Conservation (phyloP, 1,140 invertebrate species). For the Cotesia chilonis region DNA sequence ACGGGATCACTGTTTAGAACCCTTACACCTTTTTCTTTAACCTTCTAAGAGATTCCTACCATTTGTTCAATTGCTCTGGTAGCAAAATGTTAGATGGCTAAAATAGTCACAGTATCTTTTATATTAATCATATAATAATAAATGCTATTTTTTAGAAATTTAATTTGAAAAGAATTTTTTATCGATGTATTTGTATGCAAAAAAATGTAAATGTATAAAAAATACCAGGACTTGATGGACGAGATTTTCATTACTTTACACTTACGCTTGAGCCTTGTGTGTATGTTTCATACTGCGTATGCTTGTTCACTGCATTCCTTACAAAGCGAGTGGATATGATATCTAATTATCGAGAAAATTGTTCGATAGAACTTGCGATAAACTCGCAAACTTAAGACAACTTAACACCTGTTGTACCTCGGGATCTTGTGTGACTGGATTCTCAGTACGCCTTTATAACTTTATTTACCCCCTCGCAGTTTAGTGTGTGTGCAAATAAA, state of each 20-base stretch:
- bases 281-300: slow-evolving; percentile 2
- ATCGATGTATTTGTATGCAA: too few species aligned
- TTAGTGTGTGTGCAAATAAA: too few species aligned
- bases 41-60: slow-evolving; percentile 43
- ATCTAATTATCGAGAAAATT: slow-evolving; percentile 57
- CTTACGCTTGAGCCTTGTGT: slow-evolving; percentile 16
- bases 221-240: too few species aligned
- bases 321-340: slow-evolving; percentile 39
- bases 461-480: slow-evolving; percentile 38
- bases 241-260: too few species aligned
- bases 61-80: background rate
- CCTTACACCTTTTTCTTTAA: slow-evolving; percentile 6
- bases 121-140: too few species aligned
- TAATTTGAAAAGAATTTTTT: too few species aligned
- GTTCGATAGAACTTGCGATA: slow-evolving; percentile 42
- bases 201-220: too few species aligned
- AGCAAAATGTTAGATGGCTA: background rate
- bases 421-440: slow-evolving; percentile 33
- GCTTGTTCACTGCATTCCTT: slow-evolving; percentile 43
- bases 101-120: background rate
- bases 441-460: slow-evolving; percentile 43
- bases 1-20: too few species aligned
- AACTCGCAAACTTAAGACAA: background rate
- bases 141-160: too few species aligned
- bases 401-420: slow-evolving; percentile 1